These are phyloP conservation scores for Eustalomyia histrio DNA, from an alignment of 2,888 invertebrate species.

Conservation along the genomic window DNA sequence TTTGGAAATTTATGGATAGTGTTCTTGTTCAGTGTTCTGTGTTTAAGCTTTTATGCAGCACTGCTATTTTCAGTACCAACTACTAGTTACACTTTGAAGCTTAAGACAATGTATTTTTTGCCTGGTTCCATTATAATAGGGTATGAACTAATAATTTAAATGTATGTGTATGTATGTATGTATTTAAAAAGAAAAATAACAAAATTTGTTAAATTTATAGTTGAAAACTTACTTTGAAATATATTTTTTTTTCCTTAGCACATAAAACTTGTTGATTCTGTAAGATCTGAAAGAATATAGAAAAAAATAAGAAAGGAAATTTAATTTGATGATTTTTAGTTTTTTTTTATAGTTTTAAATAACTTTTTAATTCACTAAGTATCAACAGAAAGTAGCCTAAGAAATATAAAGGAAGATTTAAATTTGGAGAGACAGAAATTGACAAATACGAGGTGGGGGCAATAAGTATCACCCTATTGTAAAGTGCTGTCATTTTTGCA, in stretches of 20 bases:
- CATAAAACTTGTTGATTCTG: constrained; percentile 43
- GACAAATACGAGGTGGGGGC: too few relatives aligned
- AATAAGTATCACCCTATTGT: too few relatives aligned
- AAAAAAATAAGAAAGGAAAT: not conserved
- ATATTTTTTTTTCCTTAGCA: constrained; percentile 19
- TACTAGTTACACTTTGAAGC: constrained; percentile 37
- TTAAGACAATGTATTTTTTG: not conserved
- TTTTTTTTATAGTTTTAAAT: too few relatives aligned
- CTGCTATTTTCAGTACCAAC: constrained; percentile 11
- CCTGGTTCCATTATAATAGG: not conserved
- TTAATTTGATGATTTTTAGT: too few relatives aligned
- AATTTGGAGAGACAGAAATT: too few relatives aligned
- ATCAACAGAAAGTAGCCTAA: too few relatives aligned
- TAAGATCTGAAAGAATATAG: constrained; percentile 27
- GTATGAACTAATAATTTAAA: not conserved
- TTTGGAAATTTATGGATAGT: constrained; percentile 32
- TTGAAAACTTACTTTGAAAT: constrained; percentile 50
- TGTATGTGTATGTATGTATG: too few relatives aligned
- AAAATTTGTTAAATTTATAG: constrained; percentile 27
- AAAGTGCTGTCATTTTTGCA: too few relatives aligned
- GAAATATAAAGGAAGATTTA: too few relatives aligned
- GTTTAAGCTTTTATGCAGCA: not conserved
- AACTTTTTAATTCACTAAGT: too few relatives aligned
- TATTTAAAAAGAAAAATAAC: not conserved
- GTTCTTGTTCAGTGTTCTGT: constrained; percentile 10